Evolutionary conservation across 2,113 vertebrate genomes (phyloP).

Genomic region (Ptilorrhoa leucosticta): DNA sequence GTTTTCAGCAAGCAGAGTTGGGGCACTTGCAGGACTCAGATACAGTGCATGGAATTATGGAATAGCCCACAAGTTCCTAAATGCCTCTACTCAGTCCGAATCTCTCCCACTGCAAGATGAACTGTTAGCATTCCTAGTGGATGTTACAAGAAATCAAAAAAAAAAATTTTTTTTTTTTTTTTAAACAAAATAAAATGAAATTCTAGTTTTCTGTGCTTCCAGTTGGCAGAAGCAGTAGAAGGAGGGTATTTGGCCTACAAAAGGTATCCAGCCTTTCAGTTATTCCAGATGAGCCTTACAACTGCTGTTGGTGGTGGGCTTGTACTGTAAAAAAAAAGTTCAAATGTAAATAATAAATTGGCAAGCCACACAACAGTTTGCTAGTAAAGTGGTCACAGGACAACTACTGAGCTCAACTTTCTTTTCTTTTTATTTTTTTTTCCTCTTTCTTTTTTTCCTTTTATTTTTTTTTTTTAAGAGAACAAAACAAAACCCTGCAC

Average conservation of each 20-base stretch:
- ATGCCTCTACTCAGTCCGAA: conserved; percentile 78
- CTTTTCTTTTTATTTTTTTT: neutral
- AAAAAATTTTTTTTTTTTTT: conserved; percentile 45
- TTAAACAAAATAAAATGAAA: conserved; percentile 80
- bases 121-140: conserved; percentile 93
- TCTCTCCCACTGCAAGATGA: conserved; percentile 88
- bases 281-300: conserved; percentile 88
- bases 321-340: conserved; percentile 84
- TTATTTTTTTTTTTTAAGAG: neutral
- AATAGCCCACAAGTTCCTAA: conserved; percentile 77
- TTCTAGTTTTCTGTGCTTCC: conserved; percentile 84
- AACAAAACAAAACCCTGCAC: conserved; percentile 24
- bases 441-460: accelerated
- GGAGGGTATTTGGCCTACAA: conserved; percentile 74
- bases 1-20: conserved; percentile 89
- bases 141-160: conserved; percentile 81
- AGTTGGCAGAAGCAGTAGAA: conserved; percentile 82
- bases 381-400: conserved; percentile 64
- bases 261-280: conserved; percentile 83
- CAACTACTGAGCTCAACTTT: conserved; percentile 42
- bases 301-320: conserved; percentile 98
- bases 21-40: conserved; percentile 76
- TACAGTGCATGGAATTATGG: conserved; percentile 76
- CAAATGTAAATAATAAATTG: conserved; percentile 72
- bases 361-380: conserved; percentile 66